A percentile compares a stretch with the other conserved stretches of the same genome.
Conservation (phyloP, 1,140 invertebrate species). For the Micrasema longulum region DNA sequence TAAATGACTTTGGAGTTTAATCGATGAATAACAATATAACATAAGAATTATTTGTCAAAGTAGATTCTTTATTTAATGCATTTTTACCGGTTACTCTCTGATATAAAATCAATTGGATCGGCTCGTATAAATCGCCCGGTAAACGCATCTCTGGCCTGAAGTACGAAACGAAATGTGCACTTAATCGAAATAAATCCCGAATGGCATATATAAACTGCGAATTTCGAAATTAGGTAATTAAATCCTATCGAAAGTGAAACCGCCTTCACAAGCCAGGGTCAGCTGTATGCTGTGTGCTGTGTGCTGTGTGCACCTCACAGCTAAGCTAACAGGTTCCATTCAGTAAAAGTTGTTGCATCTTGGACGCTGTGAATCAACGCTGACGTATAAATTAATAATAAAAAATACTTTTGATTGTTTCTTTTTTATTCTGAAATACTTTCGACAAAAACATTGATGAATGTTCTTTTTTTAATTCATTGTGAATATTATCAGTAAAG, state of each 20-base stretch:
- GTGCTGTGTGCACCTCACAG: not conserved
- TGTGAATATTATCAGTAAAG: too few relatives aligned
- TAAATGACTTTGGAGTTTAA: too few relatives aligned
- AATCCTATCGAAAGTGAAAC: conserved; percentile 43
- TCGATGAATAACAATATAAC: too few relatives aligned
- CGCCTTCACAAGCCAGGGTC: conserved; percentile 25
- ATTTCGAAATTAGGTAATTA: conserved; percentile 45
- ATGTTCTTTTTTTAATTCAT: too few relatives aligned
- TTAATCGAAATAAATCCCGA: conserved; percentile 29
- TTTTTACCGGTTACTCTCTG: too few relatives aligned
- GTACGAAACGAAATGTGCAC: not conserved
- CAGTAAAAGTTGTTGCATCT: conserved; percentile 38
- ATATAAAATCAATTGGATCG: too few relatives aligned
- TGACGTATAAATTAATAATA: conserved; percentile 27
- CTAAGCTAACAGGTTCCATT: conserved; percentile 15
- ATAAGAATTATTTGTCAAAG: too few relatives aligned
- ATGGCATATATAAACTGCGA: conserved; percentile 6
- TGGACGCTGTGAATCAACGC: conserved; percentile 14
- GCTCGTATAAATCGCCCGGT: not conserved
- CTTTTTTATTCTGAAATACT: too few relatives aligned
- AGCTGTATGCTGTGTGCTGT: too few relatives aligned
- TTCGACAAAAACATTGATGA: too few relatives aligned
- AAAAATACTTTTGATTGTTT: too few relatives aligned
- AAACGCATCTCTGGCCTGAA: conserved; percentile 6
- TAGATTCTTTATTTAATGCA: too few relatives aligned